These are phyloP conservation scores for Amblyornis subalaris DNA, from an alignment of 2,113 vertebrate genomes.

Conservation along the genomic window DNA sequence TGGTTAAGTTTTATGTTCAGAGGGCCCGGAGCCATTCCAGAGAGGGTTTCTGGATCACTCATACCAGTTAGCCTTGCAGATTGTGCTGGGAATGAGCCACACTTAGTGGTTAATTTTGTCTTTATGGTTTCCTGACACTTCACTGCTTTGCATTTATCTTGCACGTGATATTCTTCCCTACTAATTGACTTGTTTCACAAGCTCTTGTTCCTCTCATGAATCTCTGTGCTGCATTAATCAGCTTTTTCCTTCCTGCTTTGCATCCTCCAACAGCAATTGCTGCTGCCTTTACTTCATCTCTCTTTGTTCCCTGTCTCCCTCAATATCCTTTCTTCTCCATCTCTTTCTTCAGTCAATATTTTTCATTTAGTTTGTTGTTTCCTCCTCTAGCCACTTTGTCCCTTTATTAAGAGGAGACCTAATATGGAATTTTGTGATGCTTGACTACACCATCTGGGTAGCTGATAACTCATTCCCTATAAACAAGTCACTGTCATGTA, in stretches of 20 bases:
- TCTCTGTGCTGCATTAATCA: neutral
- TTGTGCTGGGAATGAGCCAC: neutral
- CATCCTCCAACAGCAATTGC: neutral
- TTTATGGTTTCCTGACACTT: neutral
- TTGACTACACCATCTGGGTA: neutral
- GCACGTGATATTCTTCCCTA: neutral
- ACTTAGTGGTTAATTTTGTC: neutral
- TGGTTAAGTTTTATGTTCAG: neutral
- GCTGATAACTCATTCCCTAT: neutral
- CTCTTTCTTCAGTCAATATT: neutral
- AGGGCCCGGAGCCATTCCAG: neutral
- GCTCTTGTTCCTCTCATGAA: neutral
- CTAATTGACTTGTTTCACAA: neutral
- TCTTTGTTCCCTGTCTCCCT: neutral
- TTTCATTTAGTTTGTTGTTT: slow-evolving; percentile 20
- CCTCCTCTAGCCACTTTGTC: neutral
- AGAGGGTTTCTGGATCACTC: neutral
- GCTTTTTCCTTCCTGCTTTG: neutral
- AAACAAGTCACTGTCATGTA: neutral
- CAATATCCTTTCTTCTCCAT: slow-evolving; percentile 4
- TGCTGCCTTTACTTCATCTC: slow-evolving; percentile 14
- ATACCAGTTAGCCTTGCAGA: neutral
- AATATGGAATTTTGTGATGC: neutral
- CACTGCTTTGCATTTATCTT: neutral
- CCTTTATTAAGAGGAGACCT: neutral